These are phyloP conservation scores for Calyptommatus sinebrachiatus DNA, from an alignment of 2,113 vertebrate species.

Conservation along the genomic window DNA sequence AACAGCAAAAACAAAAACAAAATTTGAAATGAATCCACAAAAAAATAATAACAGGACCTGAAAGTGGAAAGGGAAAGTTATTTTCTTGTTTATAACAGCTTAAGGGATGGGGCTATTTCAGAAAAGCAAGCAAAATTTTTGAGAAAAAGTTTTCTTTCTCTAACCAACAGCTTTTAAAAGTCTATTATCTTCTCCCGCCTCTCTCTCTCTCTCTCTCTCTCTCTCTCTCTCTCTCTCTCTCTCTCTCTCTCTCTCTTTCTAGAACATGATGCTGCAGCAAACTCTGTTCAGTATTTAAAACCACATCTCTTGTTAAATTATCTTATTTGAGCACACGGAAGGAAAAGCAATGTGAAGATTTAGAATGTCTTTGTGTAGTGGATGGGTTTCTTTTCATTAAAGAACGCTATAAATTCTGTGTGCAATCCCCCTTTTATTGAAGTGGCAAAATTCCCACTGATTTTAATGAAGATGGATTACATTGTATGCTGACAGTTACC, in stretches of 20 bases:
- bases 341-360: neutral
- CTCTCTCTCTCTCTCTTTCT: neutral
- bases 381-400: conserved; percentile 22
- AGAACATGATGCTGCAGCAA: conserved; percentile 15
- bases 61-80: too few species aligned
- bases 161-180: neutral
- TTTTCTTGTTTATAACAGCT: too few species aligned
- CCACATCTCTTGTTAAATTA: conserved; percentile 5
- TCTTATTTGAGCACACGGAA: neutral
- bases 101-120: neutral
- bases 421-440: neutral
- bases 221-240: neutral
- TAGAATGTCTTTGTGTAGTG: neutral
- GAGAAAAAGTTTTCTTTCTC: neutral
- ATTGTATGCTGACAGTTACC: neutral
- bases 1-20: too few species aligned
- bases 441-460: conserved; percentile 10
- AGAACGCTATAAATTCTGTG: neutral
- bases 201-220: neutral
- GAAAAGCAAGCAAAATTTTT: neutral
- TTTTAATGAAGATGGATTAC: conserved; percentile 30
- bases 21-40: too few species aligned
- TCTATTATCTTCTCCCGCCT: neutral
- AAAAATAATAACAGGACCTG: too few species aligned
- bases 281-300: conserved; percentile 24